These are phyloP conservation scores for Vanessa atalanta DNA, from an alignment of 1,140 invertebrate genomes.

Conservation along the genomic window DNA sequence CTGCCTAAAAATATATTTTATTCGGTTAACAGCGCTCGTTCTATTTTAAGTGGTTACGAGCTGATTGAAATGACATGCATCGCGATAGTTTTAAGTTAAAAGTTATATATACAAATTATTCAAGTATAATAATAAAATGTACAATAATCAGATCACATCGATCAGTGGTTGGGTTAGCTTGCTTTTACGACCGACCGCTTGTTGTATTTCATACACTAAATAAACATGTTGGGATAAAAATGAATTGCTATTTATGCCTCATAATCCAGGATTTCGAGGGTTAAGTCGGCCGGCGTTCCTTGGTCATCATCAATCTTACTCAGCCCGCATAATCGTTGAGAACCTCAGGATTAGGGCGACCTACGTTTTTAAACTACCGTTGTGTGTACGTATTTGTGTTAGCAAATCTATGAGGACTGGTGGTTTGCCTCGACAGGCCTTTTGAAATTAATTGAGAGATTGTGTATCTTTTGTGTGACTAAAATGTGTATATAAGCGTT, in stretches of 20 bases:
- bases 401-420: conserved; percentile 3
- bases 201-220: conserved; percentile 24
- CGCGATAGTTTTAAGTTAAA: too few species aligned
- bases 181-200: not conserved
- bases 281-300: conserved; percentile 50
- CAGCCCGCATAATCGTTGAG: conserved; percentile 73
- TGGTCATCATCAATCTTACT: conserved; percentile 73
- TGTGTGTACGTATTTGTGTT: conserved; percentile 30
- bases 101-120: too few species aligned
- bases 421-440: conserved; percentile 4
- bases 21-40: too few species aligned
- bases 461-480: conserved; percentile 2
- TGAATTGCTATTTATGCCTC: conserved; percentile 68
- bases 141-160: too few species aligned
- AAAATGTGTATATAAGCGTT: not conserved
- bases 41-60: too few species aligned
- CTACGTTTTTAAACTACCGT: conserved; percentile 60
- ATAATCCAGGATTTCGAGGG: conserved; percentile 57
- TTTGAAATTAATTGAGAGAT: not conserved
- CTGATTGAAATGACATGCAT: too few species aligned
- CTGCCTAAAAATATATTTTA: too few species aligned
- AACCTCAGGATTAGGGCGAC: conserved; percentile 64
- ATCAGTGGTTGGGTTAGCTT: not conserved
- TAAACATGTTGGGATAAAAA: conserved; percentile 46
- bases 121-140: too few species aligned